These are phyloP conservation scores for Dinoponera quadriceps DNA, from an alignment of 1,140 invertebrate species.

Conservation along the genomic window DNA sequence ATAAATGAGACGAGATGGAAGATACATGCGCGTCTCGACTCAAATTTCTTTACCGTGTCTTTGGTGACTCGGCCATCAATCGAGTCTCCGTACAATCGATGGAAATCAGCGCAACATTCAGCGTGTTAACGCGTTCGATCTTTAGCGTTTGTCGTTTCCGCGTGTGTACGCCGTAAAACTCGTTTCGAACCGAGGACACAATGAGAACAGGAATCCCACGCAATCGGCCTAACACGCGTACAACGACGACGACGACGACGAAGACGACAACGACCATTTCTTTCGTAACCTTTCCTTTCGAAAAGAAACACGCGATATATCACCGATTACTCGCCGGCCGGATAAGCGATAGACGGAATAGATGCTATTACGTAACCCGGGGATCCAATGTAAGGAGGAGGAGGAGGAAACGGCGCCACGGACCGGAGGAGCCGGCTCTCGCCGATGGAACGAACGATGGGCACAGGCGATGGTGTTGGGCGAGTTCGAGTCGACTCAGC, in stretches of 20 bases:
- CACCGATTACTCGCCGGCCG: slow-evolving; percentile 45
- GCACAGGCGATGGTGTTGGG: neutral
- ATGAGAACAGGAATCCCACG: too few species aligned
- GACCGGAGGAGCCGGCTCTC: neutral
- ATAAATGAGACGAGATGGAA: too few species aligned
- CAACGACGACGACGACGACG: slow-evolving; percentile 20
- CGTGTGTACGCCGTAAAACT: too few species aligned
- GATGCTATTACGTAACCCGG: slow-evolving; percentile 29
- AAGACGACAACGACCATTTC: slow-evolving; percentile 32
- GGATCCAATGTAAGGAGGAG: slow-evolving; percentile 24
- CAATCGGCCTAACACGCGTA: neutral
- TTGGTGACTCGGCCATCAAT: too few species aligned
- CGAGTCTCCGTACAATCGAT: too few species aligned
- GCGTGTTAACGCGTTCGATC: too few species aligned
- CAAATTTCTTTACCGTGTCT: too few species aligned
- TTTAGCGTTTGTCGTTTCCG: too few species aligned
- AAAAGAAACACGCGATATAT: slow-evolving; percentile 49
- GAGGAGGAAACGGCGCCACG: slow-evolving; percentile 26
- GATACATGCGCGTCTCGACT: too few species aligned
- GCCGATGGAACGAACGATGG: neutral
- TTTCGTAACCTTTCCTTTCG: slow-evolving; percentile 36
- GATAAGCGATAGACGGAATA: slow-evolving; percentile 42
- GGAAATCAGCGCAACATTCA: too few species aligned
- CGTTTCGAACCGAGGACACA: too few species aligned
- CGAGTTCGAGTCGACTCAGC: neutral